phyloP scores from a whole-genome alignment of 2,113 vertebrate species.

The Brienomyrus longianalis region DNA sequence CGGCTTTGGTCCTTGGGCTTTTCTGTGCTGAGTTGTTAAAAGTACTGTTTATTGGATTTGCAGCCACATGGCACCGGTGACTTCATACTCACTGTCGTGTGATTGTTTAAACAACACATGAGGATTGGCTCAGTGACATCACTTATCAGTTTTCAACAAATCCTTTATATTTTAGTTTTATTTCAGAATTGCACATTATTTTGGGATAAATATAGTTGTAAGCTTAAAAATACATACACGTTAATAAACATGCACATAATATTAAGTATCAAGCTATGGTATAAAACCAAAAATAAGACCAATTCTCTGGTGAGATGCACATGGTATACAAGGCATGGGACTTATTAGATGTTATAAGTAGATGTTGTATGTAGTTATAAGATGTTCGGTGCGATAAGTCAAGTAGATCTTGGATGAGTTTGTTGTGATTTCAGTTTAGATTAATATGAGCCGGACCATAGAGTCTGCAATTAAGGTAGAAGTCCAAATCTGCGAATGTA shows the following conservation, averaged over 20 bases:
- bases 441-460: neutral
- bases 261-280: neutral
- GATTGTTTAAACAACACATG: neutral
- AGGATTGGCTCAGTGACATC: neutral
- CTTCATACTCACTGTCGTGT: neutral
- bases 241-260: neutral
- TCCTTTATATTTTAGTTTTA: neutral
- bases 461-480: neutral
- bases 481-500: neutral
- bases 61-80: neutral
- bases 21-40: neutral
- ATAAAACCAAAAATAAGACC: neutral
- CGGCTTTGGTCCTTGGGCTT: neutral
- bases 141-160: neutral
- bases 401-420: neutral
- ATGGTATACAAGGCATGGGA: neutral
- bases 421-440: neutral
- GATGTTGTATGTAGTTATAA: neutral
- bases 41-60: neutral
- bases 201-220: neutral
- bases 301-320: neutral
- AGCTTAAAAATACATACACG: neutral
- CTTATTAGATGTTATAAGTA: too few relatives aligned
- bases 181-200: neutral
- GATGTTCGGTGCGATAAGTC: neutral